phyloP scores from a whole-genome alignment of 2,113 vertebrate species.

The human region DNA sequence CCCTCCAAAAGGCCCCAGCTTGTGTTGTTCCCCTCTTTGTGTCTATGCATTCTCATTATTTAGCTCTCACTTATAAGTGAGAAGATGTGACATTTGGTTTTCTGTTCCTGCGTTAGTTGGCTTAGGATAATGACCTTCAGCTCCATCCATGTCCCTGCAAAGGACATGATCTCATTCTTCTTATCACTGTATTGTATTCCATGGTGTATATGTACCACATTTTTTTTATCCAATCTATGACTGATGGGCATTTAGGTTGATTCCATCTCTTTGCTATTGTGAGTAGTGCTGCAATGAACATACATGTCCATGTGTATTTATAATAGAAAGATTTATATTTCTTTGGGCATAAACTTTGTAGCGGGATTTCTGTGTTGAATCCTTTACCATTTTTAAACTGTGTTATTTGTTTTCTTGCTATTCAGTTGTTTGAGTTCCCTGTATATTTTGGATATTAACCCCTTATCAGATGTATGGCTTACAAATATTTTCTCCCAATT shows the following conservation, averaged over 20 bases:
- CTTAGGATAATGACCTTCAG: no score
- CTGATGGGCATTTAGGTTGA: no score
- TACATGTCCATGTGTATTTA: not conserved
- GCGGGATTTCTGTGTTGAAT: not conserved
- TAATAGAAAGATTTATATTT: not conserved
- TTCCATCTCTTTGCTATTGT: not conserved
- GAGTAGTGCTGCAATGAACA: not conserved
- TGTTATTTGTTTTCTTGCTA: not conserved
- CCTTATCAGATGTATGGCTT: no score
- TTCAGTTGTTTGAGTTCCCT: not conserved
- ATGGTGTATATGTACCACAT: no score
- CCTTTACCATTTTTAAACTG: no score
- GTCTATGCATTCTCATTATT: not conserved
- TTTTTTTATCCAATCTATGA: no score
- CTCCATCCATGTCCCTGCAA: not conserved
- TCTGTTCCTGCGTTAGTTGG: not conserved
- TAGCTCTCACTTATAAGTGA: not conserved
- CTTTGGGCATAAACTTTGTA: not conserved
- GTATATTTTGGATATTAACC: not conserved
- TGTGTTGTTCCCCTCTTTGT: not conserved
- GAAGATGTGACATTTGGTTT: not conserved
- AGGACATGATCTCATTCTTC: not conserved
- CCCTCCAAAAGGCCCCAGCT: no score
- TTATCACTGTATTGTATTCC: no score
- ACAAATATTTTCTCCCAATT: no score